phyloP scores from a whole-genome alignment of 2,888 invertebrate genomes.

The Rhamphomyia laevipes region DNA sequence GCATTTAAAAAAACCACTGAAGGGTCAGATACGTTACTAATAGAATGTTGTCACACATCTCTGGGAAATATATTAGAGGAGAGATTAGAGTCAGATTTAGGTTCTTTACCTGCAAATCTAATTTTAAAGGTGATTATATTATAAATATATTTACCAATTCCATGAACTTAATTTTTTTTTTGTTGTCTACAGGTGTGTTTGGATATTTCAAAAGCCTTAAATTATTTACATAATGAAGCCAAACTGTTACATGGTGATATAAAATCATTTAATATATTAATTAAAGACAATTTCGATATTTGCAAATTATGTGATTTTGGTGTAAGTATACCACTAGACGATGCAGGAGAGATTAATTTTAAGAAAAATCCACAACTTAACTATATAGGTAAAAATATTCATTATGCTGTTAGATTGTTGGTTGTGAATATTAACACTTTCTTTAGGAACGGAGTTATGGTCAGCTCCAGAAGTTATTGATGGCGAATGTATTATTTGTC shows the following conservation, averaged over 20 bases:
- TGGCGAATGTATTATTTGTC: conserved; percentile 45
- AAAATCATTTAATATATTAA: conserved; percentile 70
- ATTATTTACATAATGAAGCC: conserved; percentile 64
- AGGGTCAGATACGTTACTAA: conserved; percentile 50
- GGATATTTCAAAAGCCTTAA: conserved; percentile 57
- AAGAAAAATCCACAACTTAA: conserved; percentile 40
- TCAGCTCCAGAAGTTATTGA: conserved; percentile 66
- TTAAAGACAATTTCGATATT: conserved; percentile 60
- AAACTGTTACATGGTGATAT: conserved; percentile 69
- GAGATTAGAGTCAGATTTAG: conserved; percentile 43
- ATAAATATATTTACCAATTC: conserved; percentile 6
- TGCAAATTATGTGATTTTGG: conserved; percentile 81
- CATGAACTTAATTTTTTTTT: not conserved
- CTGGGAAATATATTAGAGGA: conserved; percentile 65
- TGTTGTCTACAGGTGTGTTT: conserved; percentile 41
- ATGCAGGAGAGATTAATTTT: conserved; percentile 49
- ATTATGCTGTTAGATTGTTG: no score
- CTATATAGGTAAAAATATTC: conserved; percentile 48
- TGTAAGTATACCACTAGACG: conserved; percentile 58
- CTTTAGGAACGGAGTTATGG: conserved; percentile 63
- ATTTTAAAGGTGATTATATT: conserved; percentile 45
- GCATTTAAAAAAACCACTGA: conserved; percentile 36
- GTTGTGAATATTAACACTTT: no score
- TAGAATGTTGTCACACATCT: conserved; percentile 65
- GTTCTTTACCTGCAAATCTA: conserved; percentile 48